Percentiles rank a stretch among this genome's conserved stretches.
These are phyloP conservation scores for Xestoiulus laeticollis DNA, from an alignment of 2,888 invertebrate genomes.

Conservation along the genomic window DNA sequence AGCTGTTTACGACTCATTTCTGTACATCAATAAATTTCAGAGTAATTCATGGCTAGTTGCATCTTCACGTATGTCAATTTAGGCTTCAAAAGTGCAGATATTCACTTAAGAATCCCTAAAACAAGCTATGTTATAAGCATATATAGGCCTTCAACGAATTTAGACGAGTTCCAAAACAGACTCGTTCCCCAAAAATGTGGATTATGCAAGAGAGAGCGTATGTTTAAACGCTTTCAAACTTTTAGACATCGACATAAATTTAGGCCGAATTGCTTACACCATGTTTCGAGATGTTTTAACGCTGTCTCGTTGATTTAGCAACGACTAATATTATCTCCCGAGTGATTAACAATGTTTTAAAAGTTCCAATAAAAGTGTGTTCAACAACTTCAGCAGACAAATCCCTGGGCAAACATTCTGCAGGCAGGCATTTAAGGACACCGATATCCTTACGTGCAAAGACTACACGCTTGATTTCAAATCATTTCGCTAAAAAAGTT, in stretches of 20 bases:
- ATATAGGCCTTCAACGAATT: neutral
- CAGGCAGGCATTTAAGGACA: neutral
- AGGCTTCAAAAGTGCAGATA: neutral
- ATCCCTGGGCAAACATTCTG: neutral
- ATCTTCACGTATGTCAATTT: neutral
- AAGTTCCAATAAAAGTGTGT: conserved; percentile 42
- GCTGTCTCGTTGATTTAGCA: conserved; percentile 40
- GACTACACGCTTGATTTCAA: neutral
- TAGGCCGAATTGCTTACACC: conserved; percentile 6
- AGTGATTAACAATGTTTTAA: conserved; percentile 40
- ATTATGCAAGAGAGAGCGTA: neutral
- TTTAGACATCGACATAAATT: conserved; percentile 38
- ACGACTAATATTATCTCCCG: conserved; percentile 43
- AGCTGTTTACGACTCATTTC: too few relatives aligned
- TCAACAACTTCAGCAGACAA: conserved; percentile 24
- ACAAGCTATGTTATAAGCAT: neutral
- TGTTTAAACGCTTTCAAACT: conserved; percentile 30
- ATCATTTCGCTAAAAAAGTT: conserved; percentile 2
- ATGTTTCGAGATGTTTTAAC: conserved; percentile 14
- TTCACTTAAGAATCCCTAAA: neutral
- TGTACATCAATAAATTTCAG: conserved; percentile 12
- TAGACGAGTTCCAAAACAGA: neutral
- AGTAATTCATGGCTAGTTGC: conserved; percentile 58
- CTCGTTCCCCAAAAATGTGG: conserved; percentile 7
- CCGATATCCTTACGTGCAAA: conserved; percentile 10